phyloP scores from a whole-genome alignment of 2,888 invertebrate species.

The Anoncus sp. region DNA sequence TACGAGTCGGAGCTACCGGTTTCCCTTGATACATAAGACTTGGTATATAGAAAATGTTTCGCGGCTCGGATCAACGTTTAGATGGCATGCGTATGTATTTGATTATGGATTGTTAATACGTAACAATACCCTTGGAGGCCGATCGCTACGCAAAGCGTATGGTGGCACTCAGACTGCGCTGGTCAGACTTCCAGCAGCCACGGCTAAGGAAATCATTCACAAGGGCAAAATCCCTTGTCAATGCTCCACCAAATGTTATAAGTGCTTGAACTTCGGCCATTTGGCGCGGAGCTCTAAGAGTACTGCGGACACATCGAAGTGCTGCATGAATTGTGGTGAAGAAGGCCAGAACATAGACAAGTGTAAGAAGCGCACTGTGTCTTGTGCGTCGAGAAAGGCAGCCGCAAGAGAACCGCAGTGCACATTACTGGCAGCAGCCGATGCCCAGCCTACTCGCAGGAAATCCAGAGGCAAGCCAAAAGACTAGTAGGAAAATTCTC shows the following conservation, averaged over 20 bases:
- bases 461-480: conserved; percentile 37
- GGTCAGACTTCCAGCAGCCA: conserved; percentile 37
- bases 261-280: conserved; percentile 51
- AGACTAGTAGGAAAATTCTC: conserved; percentile 58
- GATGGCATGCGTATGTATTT: no score
- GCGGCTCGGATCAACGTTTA: no score
- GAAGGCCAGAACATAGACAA: not conserved
- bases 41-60: no score
- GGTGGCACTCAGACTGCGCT: conserved; percentile 55
- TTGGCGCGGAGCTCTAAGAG: conserved; percentile 27
- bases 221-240: no score
- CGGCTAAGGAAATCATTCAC: conserved; percentile 33
- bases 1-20: no score
- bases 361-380: not conserved
- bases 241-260: conserved; percentile 46
- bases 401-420: not conserved
- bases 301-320: not conserved
- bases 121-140: no score
- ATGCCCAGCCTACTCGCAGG: conserved; percentile 49
- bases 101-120: no score
- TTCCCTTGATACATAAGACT: no score
- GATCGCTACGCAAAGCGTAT: conserved; percentile 48
- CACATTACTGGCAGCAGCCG: conserved; percentile 38
- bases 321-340: not conserved
- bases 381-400: not conserved